phyloP scores from a whole-genome alignment of 2,888 invertebrate genomes.

The Drosophila seclusa region DNA sequence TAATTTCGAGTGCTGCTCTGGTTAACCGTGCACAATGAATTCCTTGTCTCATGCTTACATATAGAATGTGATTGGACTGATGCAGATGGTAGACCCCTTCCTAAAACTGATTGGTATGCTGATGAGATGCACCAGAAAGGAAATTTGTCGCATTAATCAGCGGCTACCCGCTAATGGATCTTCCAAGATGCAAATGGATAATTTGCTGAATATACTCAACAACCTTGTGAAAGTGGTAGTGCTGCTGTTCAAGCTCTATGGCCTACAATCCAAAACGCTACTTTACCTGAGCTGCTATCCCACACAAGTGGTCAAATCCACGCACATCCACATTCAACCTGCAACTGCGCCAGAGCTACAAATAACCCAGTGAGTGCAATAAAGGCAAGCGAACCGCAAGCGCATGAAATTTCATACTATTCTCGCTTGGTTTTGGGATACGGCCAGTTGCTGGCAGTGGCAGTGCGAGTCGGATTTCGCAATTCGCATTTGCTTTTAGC shows the following conservation, averaged over 20 bases:
- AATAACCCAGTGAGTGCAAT: conserved; percentile 66
- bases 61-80: conserved; percentile 15
- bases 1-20: conserved; percentile 18
- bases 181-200: background rate
- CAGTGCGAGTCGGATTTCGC: conserved; percentile 24
- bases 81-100: conserved; percentile 2
- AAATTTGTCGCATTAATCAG: background rate
- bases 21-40: conserved; percentile 24
- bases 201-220: background rate
- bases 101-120: background rate
- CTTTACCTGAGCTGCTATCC: background rate
- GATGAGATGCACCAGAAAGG: background rate
- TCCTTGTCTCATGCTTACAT: conserved; percentile 24
- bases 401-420: conserved; percentile 66
- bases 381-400: conserved; percentile 49
- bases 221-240: background rate
- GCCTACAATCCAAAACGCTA: background rate
- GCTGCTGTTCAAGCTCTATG: background rate
- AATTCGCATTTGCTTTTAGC: conserved; percentile 64
- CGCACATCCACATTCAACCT: conserved; percentile 34
- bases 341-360: conserved; percentile 34
- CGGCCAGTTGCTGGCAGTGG: conserved; percentile 24
- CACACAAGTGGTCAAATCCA: conserved; percentile 8
- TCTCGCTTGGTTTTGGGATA: conserved; percentile 19
- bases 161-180: background rate